Conservation (phyloP, 2,797 vertebrate species). For the Serranus cabrilla region DNA sequence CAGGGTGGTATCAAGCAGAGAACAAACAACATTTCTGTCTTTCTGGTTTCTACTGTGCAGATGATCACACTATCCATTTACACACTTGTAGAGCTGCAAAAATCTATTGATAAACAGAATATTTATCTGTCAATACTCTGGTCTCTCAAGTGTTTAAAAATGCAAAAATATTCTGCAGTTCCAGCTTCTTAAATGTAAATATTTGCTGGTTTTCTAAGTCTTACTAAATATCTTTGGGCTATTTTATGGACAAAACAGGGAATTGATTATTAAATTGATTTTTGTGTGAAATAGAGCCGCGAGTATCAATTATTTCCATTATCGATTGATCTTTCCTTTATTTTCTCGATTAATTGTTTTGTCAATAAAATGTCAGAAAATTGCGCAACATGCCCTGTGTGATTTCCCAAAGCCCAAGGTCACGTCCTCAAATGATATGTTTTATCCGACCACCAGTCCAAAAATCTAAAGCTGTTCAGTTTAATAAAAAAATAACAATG, state of each 20-base stretch:
- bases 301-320: too few relatives aligned
- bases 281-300: too few relatives aligned
- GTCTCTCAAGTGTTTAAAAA: neutral
- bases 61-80: slow-evolving; percentile 8
- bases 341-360: too few relatives aligned
- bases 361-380: too few relatives aligned
- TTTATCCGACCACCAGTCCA: too few relatives aligned
- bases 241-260: slow-evolving; percentile 11
- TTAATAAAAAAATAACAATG: too few relatives aligned
- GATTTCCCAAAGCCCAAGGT: too few relatives aligned
- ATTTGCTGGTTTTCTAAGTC: neutral
- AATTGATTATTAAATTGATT: neutral
- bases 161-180: neutral
- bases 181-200: neutral
- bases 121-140: slow-evolving; percentile 1
- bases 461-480: too few relatives aligned
- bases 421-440: too few relatives aligned
- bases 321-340: too few relatives aligned
- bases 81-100: slow-evolving; percentile 12
- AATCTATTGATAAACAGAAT: neutral
- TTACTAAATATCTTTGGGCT: neutral
- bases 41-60: neutral
- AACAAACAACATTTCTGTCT: slow-evolving; percentile 12
- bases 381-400: too few relatives aligned
- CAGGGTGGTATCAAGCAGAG: slow-evolving; percentile 32